Conservation (phyloP, 2,797 vertebrate genomes). For the Schizopygopsis pylzovi region DNA sequence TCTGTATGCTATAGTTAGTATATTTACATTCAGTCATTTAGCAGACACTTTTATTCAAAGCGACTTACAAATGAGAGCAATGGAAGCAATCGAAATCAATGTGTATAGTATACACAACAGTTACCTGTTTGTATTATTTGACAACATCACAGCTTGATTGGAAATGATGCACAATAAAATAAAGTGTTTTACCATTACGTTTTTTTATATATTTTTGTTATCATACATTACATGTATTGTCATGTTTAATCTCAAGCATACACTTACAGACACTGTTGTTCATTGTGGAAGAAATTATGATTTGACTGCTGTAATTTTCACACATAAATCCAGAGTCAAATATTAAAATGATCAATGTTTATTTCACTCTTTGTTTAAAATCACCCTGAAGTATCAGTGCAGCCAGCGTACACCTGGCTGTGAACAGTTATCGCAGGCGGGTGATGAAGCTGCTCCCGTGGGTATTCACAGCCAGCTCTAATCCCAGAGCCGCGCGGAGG, state of each 20-base stretch:
- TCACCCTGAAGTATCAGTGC: not conserved
- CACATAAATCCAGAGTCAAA: not conserved
- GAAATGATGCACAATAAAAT: not conserved
- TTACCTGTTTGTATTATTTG: not conserved
- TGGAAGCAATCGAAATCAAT: no score
- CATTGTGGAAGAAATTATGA: not conserved
- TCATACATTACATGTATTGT: not conserved
- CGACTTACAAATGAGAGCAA: no score
- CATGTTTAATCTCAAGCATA: not conserved
- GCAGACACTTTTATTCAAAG: no score
- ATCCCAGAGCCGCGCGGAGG: slow-evolving; percentile 31
- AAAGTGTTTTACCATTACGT: not conserved
- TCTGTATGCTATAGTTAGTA: not conserved
- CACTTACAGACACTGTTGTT: not conserved
- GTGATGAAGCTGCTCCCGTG: slow-evolving; percentile 30
- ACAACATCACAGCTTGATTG: not conserved
- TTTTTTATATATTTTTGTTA: not conserved
- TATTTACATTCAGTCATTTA: no score
- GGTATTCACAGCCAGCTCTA: slow-evolving; percentile 16
- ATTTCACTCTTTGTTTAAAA: slow-evolving; percentile 17
- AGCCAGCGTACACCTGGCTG: not conserved
- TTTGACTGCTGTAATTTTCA: not conserved
- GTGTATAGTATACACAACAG: not conserved
- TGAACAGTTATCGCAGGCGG: not conserved
- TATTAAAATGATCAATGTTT: not conserved